Evolutionary conservation across 2,797 vertebrate genomes (phyloP).

Genomic region (Coracias cyanogaster): DNA sequence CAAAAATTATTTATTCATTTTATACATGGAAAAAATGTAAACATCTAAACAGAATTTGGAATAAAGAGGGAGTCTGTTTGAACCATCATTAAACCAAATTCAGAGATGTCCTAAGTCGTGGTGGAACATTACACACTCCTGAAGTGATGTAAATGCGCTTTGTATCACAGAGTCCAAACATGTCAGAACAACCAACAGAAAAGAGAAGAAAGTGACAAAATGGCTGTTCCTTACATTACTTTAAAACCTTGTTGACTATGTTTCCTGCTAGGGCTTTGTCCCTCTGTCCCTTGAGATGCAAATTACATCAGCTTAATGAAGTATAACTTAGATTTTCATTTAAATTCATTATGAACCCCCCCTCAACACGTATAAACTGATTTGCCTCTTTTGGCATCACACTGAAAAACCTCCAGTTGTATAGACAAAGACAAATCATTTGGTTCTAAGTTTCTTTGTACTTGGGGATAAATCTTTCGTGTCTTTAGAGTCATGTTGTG

Average conservation of each 20-base stretch:
- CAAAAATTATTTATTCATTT: background rate
- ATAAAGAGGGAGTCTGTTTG: background rate
- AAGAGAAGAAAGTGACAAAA: background rate
- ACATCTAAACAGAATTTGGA: background rate
- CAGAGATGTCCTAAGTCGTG: background rate
- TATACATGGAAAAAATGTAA: background rate
- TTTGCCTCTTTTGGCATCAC: background rate
- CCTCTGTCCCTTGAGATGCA: background rate
- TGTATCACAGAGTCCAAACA: background rate
- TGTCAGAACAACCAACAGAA: background rate
- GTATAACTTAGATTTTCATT: background rate
- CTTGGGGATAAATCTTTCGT: background rate
- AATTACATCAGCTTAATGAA: background rate
- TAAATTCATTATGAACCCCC: background rate
- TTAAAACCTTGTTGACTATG: background rate
- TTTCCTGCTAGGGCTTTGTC: constrained; percentile 1
- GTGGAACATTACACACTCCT: background rate
- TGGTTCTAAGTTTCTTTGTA: background rate
- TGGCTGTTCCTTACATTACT: background rate
- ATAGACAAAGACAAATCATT: background rate
- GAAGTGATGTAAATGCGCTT: background rate
- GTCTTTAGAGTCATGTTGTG: background rate
- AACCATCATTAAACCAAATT: background rate
- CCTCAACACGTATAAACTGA: background rate
- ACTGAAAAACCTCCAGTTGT: background rate